phyloP scores from a whole-genome alignment of 2,888 invertebrate species.

The Blera fallax region DNA sequence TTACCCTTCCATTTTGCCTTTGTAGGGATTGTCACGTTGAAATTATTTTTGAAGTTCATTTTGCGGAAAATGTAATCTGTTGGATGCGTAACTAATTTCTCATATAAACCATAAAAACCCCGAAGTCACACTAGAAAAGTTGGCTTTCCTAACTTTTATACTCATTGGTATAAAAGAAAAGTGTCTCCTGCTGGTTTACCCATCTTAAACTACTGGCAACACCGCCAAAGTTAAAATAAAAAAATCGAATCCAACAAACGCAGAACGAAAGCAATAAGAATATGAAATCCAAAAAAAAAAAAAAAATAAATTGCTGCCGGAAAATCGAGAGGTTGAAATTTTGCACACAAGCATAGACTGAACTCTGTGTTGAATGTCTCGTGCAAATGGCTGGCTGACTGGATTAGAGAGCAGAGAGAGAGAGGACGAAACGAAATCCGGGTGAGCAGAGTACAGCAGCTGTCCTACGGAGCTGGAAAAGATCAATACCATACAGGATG shows the following conservation, averaged over 20 bases:
- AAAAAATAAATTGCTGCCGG: constrained; percentile 12
- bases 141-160: no score
- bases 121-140: no score
- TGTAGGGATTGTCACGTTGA: no score
- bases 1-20: no score
- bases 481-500: constrained; percentile 69
- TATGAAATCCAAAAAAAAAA: constrained; percentile 25
- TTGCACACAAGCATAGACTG: constrained; percentile 51
- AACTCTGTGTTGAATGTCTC: constrained; percentile 53
- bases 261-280: constrained; percentile 50
- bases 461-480: constrained; percentile 56
- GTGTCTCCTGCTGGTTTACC: no score
- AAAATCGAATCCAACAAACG: neutral
- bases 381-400: constrained; percentile 57
- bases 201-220: constrained; percentile 28
- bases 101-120: no score
- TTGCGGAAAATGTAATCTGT: no score
- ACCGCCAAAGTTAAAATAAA: neutral
- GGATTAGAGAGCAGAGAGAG: constrained; percentile 54
- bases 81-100: no score
- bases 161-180: no score
- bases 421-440: constrained; percentile 54
- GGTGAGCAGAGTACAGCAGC: constrained; percentile 49
- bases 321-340: constrained; percentile 48
- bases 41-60: no score